These are phyloP conservation scores for Caenorhabditis sp. DNA, from an alignment of 2,888 invertebrate species.

Conservation along the genomic window DNA sequence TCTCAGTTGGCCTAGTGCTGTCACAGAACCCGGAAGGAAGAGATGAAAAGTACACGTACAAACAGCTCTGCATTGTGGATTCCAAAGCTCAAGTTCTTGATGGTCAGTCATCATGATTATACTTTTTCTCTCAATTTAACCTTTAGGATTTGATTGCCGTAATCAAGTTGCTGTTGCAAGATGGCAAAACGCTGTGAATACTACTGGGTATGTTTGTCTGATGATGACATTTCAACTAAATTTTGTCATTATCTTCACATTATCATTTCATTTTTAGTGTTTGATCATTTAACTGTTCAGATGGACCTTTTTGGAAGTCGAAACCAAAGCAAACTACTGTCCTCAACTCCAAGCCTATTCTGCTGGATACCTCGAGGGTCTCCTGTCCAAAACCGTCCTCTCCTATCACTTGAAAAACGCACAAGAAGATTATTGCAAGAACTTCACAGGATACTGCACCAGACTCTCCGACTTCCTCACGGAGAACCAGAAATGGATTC, in stretches of 20 bases:
- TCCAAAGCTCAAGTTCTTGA: slow-evolving; percentile 65
- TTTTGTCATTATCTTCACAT: slow-evolving; percentile 6
- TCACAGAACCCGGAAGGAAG: slow-evolving; percentile 60
- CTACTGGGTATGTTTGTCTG: slow-evolving; percentile 65
- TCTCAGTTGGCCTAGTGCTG: neutral
- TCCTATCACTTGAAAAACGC: slow-evolving; percentile 70
- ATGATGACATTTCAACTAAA: neutral
- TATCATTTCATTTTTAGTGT: too few relatives aligned
- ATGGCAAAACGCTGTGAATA: slow-evolving; percentile 76
- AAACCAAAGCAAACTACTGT: slow-evolving; percentile 68
- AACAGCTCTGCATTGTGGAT: slow-evolving; percentile 73
- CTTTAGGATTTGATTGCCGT: slow-evolving; percentile 68
- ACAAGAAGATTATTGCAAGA: slow-evolving; percentile 73
- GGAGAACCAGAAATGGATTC: slow-evolving; percentile 73
- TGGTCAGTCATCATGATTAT: slow-evolving; percentile 26
- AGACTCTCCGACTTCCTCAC: slow-evolving; percentile 69
- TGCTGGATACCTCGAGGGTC: slow-evolving; percentile 76
- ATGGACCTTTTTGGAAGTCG: slow-evolving; percentile 72
- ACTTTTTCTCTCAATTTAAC: neutral
- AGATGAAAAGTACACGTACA: slow-evolving; percentile 74
- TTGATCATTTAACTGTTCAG: too few relatives aligned
- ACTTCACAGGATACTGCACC: slow-evolving; percentile 74
- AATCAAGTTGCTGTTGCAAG: slow-evolving; percentile 74
- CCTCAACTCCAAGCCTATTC: slow-evolving; percentile 75
- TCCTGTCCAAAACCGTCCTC: slow-evolving; percentile 69